Evolutionary conservation across 2,113 vertebrate species (phyloP), one percentile per base, ranked within the genome.

Genomic region (Chloebia gouldiae): DNA sequence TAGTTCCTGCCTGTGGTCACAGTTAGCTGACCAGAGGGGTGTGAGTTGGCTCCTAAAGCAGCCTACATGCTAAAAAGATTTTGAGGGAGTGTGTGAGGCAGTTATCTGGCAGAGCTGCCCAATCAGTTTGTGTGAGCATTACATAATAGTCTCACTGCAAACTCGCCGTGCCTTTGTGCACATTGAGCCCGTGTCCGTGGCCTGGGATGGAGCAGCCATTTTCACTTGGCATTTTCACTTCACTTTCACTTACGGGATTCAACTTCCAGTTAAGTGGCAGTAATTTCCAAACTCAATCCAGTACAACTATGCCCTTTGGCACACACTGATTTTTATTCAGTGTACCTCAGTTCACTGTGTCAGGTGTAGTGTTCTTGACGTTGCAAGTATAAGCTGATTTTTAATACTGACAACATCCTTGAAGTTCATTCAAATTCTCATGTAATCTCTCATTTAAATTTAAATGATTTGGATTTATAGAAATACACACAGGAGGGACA

Each of bases 141-240:
- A 19, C 30, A 1, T 3, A 73, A 61, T 1, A 9, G 14, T 20
- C 92, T 75, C 33, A 15, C 23, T 60, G 54, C 51, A 56, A 51
- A 76, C 12, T 30, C 5, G 0, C 35, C 0, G 2, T 4, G 5
- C 57, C n/a, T 66, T 57, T 40, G 28, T 5, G 4, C 23, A 39
- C 2, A 0, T 44, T 56, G 37, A 84, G 28, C 19, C 39, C 47
- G 15, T 25, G 24, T 25, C 45, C 4, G 5, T 61, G 51, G 19
- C 50, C 35, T 92, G 31, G 33, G 60, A 54, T 7, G 22, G 56
- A 81, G 80, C 6, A 88, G 25, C 33, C 27, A 24, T 28, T 85
- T 85, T 45, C 61, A 61, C 37, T 28, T 23, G 13, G 59, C 15
- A 50, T 45, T 89, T 91, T 42, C 2, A 1, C 42, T 81, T 90